Conservation (phyloP, 2,113 vertebrate genomes). For the Coryphaenoides rupestris region DNA sequence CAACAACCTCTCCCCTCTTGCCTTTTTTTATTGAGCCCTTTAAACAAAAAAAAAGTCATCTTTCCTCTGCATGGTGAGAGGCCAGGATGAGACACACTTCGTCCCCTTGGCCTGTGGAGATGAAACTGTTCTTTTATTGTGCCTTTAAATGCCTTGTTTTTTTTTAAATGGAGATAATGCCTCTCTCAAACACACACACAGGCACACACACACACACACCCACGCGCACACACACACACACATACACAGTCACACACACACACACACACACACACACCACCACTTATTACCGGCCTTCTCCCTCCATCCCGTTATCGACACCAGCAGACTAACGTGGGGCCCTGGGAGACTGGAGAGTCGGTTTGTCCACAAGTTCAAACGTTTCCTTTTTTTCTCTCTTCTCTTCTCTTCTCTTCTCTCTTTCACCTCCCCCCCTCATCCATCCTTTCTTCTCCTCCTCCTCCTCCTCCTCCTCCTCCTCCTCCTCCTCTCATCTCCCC, state of each 20-base stretch:
- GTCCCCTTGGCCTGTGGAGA: slow-evolving; percentile 56
- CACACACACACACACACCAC: not conserved
- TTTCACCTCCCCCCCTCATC: not conserved
- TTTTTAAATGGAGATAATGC: slow-evolving; percentile 55
- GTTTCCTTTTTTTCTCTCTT: slow-evolving; percentile 37
- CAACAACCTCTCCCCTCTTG: not conserved
- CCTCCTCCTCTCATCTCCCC: slow-evolving; percentile 30
- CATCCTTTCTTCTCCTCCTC: not conserved
- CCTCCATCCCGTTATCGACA: slow-evolving; percentile 57
- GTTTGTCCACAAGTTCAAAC: slow-evolving; percentile 61
- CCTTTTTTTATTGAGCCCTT: slow-evolving; percentile 6
- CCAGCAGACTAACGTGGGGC: slow-evolving; percentile 51
- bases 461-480: slow-evolving; percentile 13
- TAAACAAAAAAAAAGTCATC: no score
- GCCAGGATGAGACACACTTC: slow-evolving; percentile 34
- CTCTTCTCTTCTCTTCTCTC: not conserved
- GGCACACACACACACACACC: not conserved
- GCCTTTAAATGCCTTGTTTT: slow-evolving; percentile 54
- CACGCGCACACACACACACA: not conserved
- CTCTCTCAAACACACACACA: slow-evolving; percentile 36
- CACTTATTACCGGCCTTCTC: slow-evolving; percentile 25
- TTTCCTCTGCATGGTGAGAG: not conserved
- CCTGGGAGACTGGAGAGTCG: slow-evolving; percentile 54
- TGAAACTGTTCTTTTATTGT: slow-evolving; percentile 42
- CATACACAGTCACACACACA: not conserved